Evolutionary conservation across 1,140 invertebrate genomes (phyloP).

Genomic region (Daktulosphaira vitifoliae): DNA sequence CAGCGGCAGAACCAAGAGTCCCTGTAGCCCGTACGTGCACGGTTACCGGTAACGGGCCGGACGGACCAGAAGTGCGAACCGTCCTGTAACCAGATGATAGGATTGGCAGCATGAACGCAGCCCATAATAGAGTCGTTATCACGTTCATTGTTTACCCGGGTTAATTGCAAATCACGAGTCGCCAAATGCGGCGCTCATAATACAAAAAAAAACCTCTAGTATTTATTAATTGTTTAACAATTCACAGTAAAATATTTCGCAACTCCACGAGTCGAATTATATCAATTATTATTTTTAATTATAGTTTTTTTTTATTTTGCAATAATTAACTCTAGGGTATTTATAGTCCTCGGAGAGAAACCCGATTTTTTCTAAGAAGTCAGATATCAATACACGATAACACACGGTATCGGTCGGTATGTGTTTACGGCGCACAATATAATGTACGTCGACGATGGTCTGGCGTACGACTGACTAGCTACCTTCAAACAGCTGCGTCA

Average conservation of each 20-base stretch:
- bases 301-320: no score
- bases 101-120: neutral
- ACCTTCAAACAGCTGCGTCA: conserved; percentile 5
- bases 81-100: conserved; percentile 11
- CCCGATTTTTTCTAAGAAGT: neutral
- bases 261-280: no score
- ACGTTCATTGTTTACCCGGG: conserved; percentile 2
- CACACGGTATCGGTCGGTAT: conserved; percentile 13
- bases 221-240: no score
- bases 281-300: no score
- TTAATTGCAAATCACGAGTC: neutral
- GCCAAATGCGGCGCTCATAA: conserved; percentile 8
- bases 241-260: no score
- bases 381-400: conserved; percentile 11
- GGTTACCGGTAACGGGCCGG: conserved; percentile 17
- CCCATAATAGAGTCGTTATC: neutral
- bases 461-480: conserved; percentile 23
- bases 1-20: neutral
- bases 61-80: conserved; percentile 23
- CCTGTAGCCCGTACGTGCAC: conserved; percentile 18
- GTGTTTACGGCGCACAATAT: neutral
- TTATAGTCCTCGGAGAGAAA: no score
- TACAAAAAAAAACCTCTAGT: no score
- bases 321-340: no score
- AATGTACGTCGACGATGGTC: conserved; percentile 8